Conservation (phyloP, 2,888 invertebrate species). For the Heterodera filipjevi region DNA sequence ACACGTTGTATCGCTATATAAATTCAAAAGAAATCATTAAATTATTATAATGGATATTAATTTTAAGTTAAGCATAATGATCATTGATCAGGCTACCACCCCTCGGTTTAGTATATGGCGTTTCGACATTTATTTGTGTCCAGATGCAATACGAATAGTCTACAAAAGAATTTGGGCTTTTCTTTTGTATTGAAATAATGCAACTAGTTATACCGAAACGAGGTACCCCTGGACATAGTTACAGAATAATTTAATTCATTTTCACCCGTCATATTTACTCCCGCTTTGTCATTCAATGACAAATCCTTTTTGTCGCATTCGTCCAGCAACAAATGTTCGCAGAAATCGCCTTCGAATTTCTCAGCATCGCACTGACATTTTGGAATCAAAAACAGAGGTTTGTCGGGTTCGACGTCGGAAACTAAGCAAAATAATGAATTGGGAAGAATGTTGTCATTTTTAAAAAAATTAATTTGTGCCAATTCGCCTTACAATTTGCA, state of each 20-base stretch:
- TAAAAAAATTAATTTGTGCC: neutral
- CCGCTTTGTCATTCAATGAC: neutral
- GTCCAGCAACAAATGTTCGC: constrained; percentile 24
- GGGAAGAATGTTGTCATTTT: too few relatives aligned
- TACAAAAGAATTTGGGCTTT: too few relatives aligned
- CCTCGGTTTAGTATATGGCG: too few relatives aligned
- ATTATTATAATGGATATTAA: too few relatives aligned
- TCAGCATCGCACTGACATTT: constrained; percentile 24
- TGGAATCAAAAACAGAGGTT: constrained; percentile 22
- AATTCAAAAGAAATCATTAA: too few relatives aligned
- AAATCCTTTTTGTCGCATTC: constrained; percentile 27
- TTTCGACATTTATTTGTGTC: too few relatives aligned
- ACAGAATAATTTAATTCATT: neutral
- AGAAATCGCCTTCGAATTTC: constrained; percentile 30
- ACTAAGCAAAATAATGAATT: neutral
- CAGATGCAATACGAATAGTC: too few relatives aligned
- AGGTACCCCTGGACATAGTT: too few relatives aligned
- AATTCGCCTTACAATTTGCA: constrained; percentile 14
- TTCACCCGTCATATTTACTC: neutral
- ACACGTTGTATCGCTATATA: neutral
- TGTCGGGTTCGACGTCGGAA: neutral
- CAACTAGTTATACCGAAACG: too few relatives aligned
- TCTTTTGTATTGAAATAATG: too few relatives aligned
- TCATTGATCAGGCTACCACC: too few relatives aligned
- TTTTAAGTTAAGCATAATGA: too few relatives aligned